Conservation (phyloP, 2,888 invertebrate genomes). For the Noctua comes region DNA sequence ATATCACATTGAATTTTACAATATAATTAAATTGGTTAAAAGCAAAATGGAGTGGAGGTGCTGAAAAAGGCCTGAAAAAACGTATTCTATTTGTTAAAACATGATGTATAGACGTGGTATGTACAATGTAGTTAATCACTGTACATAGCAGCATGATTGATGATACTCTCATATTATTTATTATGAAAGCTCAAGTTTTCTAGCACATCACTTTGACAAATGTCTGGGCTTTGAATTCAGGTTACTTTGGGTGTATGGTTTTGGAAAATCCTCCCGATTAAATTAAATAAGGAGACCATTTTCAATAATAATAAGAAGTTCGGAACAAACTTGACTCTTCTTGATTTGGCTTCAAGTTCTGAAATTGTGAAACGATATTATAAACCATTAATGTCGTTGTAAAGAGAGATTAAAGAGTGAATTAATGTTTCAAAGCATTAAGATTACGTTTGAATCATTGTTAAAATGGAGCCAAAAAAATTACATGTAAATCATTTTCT, state of each 20-base stretch:
- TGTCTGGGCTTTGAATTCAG: neutral
- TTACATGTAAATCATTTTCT: too few species aligned
- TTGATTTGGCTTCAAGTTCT: neutral
- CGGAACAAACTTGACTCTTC: neutral
- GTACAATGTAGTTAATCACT: neutral
- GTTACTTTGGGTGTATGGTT: neutral
- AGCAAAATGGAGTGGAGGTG: neutral
- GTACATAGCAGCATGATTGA: slow-evolving; percentile 32
- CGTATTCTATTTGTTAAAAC: neutral
- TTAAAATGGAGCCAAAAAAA: neutral
- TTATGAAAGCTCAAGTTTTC: slow-evolving; percentile 12
- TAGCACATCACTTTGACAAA: slow-evolving; percentile 1
- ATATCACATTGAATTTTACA: slow-evolving; percentile 5
- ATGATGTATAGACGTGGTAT: neutral
- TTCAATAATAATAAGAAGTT: neutral
- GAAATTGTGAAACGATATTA: neutral
- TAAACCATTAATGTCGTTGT: neutral
- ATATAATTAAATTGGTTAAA: neutral
- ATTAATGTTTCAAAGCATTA: neutral
- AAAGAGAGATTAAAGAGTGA: neutral
- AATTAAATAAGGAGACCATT: neutral
- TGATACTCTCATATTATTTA: slow-evolving; percentile 31
- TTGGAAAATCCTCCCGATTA: neutral
- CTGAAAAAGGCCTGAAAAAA: neutral
- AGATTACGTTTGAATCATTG: neutral